Percentiles rank a stretch among this genome's conserved stretches.
Evolutionary conservation across 2,888 invertebrate genomes (phyloP).

Genomic region (Melitaea athalia): DNA sequence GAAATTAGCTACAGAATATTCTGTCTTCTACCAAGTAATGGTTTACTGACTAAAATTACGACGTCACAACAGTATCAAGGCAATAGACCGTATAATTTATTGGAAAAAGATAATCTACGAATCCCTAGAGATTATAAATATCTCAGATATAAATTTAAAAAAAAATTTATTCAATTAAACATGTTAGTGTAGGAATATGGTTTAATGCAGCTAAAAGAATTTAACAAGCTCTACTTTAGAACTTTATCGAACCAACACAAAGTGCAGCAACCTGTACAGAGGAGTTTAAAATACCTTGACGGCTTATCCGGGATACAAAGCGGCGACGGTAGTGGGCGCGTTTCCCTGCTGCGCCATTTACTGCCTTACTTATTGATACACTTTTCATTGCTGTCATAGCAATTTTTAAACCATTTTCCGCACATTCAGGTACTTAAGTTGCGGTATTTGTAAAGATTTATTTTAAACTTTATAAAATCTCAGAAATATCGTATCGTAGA

Average conservation of each 20-base stretch:
- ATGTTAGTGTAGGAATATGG: background rate
- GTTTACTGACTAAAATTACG: no score
- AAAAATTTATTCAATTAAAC: no score
- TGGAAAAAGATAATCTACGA: no score
- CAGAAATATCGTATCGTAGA: no score
- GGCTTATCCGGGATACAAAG: constrained; percentile 50
- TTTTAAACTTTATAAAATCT: no score
- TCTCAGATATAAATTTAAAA: no score
- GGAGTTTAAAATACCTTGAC: constrained; percentile 44
- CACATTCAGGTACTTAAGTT: constrained; percentile 18
- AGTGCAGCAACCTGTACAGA: constrained; percentile 35
- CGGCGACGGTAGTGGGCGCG: constrained; percentile 34
- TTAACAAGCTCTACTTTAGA: constrained; percentile 31
- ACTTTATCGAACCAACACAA: constrained; percentile 28
- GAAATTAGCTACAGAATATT: no score
- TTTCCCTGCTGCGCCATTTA: constrained; percentile 43
- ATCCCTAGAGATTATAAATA: no score
- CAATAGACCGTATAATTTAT: no score
- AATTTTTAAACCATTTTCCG: constrained; percentile 32
- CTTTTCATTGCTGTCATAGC: constrained; percentile 37
- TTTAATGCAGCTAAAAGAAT: constrained; percentile 12
- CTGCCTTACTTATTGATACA: constrained; percentile 44
- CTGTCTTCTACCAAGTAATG: no score
- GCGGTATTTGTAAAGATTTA: constrained; percentile 7
- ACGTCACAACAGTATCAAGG: no score